A percentile compares a stretch with the other conserved stretches of the same genome.
Conservation (phyloP, 2,888 invertebrate genomes). For the Eudemis profundana region DNA sequence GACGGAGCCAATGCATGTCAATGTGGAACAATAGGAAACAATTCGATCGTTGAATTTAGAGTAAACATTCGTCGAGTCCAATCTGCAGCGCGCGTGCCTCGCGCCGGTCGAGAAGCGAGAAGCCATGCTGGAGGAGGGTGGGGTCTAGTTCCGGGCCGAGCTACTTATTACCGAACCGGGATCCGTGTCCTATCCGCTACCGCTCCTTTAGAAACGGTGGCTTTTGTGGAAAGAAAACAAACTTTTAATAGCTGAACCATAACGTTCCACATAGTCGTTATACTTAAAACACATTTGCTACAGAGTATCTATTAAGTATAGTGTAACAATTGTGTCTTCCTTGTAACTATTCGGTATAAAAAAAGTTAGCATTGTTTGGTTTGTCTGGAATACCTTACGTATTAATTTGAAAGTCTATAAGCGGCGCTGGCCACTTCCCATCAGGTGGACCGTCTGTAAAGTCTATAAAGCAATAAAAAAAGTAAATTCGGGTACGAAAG, state of each 20-base stretch:
- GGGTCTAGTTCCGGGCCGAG: constrained; percentile 49
- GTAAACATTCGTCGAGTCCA: constrained; percentile 20
- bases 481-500: too few relatives aligned
- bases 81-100: constrained; percentile 43
- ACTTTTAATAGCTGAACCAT: constrained; percentile 45
- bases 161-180: constrained; percentile 57
- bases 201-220: constrained; percentile 76
- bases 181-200: constrained; percentile 57
- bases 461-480: too few relatives aligned
- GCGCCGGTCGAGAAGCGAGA: constrained; percentile 52
- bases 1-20: constrained; percentile 31
- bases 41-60: constrained; percentile 30
- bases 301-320: neutral
- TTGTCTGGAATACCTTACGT: too few relatives aligned
- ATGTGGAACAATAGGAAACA: constrained; percentile 24
- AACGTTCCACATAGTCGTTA: neutral
- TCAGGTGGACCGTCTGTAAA: too few relatives aligned
- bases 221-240: constrained; percentile 69
- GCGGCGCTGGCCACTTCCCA: too few relatives aligned
- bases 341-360: too few relatives aligned
- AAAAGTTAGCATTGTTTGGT: too few relatives aligned
- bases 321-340: too few relatives aligned
- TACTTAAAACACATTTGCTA: neutral
- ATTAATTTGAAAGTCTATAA: too few relatives aligned
- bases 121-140: constrained; percentile 61